Evolutionary conservation across 2,888 invertebrate genomes (phyloP).

Genomic region (Julus scanicus): DNA sequence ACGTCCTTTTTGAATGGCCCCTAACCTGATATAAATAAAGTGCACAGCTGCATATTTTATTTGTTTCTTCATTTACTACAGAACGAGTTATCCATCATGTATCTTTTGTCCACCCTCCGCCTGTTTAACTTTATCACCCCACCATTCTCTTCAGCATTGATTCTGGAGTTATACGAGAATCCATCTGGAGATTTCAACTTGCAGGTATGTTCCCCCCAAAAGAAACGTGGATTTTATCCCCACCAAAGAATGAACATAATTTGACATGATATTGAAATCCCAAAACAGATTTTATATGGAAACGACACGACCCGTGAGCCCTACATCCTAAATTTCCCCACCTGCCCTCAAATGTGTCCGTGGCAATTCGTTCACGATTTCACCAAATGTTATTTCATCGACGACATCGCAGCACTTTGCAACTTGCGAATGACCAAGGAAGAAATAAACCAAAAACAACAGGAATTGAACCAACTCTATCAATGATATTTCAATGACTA

Average conservation of each 20-base stretch:
- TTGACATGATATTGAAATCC: background rate
- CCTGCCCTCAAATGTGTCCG: conserved; percentile 40
- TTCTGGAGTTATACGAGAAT: conserved; percentile 77
- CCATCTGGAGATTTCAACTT: conserved; percentile 19
- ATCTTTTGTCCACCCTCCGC: conserved; percentile 77
- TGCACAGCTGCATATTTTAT: background rate
- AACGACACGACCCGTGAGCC: conserved; percentile 18
- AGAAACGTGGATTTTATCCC: background rate
- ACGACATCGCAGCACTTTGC: background rate
- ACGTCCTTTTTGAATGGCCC: no score
- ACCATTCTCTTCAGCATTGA: conserved; percentile 78
- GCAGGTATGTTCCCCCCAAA: background rate
- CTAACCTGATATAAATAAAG: no score
- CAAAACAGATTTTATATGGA: conserved; percentile 31
- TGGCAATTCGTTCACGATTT: conserved; percentile 13
- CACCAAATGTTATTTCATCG: background rate
- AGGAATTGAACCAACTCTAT: background rate
- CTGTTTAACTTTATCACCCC: conserved; percentile 77
- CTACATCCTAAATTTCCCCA: conserved; percentile 9
- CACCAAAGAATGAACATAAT: background rate
- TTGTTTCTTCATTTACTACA: background rate
- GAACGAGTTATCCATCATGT: conserved; percentile 84
- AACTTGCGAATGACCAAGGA: background rate
- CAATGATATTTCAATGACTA: background rate
- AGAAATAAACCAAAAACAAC: conserved; percentile 12